Conservation (phyloP, 2,113 vertebrate species). For the Chloroceryle aenea region DNA sequence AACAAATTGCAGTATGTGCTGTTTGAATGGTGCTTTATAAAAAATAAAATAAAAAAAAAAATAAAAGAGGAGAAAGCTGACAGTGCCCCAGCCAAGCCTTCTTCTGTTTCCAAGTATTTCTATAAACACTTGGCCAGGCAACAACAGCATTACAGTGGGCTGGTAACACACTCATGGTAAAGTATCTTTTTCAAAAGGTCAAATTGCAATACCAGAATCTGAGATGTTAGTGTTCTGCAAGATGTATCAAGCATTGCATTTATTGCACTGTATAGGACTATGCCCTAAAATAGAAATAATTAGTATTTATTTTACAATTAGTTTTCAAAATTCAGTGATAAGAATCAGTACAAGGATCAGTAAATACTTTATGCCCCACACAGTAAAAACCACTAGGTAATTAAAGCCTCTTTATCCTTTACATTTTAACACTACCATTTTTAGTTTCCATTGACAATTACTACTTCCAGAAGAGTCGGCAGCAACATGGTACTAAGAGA, state of each 20-base stretch:
- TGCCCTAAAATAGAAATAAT: neutral
- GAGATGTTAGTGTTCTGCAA: neutral
- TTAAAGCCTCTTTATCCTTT: neutral
- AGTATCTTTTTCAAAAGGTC: neutral
- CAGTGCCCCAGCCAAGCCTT: slow-evolving; percentile 18
- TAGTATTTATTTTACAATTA: neutral
- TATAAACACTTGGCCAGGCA: neutral
- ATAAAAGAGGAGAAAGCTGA: neutral
- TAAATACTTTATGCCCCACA: neutral
- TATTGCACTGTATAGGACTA: neutral
- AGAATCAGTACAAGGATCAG: neutral
- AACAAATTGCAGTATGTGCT: slow-evolving; percentile 33
- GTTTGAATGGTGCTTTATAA: slow-evolving; percentile 31
- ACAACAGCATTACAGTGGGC: neutral
- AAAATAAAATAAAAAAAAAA: neutral
- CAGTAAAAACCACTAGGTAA: neutral
- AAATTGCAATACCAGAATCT: neutral
- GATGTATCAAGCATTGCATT: neutral
- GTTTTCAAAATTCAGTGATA: neutral
- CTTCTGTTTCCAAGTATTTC: neutral
- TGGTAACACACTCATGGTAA: neutral
- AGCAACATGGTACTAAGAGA: neutral
- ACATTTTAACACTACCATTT: neutral
- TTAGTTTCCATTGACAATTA: neutral
- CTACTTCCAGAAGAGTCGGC: neutral